These are phyloP conservation scores for Ctenochaetus hawaiiensis DNA, from an alignment of 2,797 vertebrate genomes.

Conservation along the genomic window DNA sequence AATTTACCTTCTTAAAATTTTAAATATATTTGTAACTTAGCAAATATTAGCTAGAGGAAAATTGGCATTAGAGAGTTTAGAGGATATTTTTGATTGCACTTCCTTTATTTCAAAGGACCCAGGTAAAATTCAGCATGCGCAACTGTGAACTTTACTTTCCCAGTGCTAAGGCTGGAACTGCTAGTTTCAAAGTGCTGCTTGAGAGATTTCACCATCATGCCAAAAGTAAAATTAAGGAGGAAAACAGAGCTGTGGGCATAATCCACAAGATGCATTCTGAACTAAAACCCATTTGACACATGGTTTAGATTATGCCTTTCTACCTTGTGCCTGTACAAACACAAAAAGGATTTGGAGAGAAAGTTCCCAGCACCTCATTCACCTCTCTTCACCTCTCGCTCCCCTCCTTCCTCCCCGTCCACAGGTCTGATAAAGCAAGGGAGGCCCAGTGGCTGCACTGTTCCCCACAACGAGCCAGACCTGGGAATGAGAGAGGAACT, in stretches of 20 bases:
- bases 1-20: background rate
- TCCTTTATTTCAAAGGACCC: background rate
- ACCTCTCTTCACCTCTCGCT: constrained; percentile 58
- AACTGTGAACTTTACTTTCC: background rate
- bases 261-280: constrained; percentile 21
- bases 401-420: constrained; percentile 40
- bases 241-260: constrained; percentile 17
- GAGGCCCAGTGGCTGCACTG: constrained; percentile 61
- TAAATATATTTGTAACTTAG: constrained; percentile 1
- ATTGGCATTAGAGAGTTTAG: background rate
- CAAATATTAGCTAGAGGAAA: background rate
- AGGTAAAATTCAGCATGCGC: background rate
- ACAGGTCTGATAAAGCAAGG: constrained; percentile 56
- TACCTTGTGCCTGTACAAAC: constrained; percentile 50
- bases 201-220: background rate
- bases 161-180: background rate
- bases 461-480: constrained; percentile 61
- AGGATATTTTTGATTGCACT: background rate
- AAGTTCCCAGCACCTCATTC: constrained; percentile 74
- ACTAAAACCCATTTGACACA: constrained; percentile 29
- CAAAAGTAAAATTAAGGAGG: constrained; percentile 26
- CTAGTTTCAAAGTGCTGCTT: background rate
- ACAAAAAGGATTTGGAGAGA: constrained; percentile 48
- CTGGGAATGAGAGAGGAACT: constrained; percentile 77
- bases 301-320: constrained; percentile 63